These are phyloP conservation scores for Gallinago undulata DNA, from an alignment of 2,113 vertebrate genomes.

Conservation along the genomic window DNA sequence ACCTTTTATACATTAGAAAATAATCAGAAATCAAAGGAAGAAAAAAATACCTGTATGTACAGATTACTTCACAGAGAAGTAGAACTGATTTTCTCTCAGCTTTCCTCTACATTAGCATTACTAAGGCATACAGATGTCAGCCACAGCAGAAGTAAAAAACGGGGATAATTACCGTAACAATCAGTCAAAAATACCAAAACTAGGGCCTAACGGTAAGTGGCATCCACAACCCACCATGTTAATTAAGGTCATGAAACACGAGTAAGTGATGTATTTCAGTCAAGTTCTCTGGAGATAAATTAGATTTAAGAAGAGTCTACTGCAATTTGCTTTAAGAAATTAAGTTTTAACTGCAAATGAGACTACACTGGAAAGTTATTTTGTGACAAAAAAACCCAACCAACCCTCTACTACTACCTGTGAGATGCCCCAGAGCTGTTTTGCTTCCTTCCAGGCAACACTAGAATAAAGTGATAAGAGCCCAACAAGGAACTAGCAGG, in stretches of 20 bases:
- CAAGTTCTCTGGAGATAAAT: background rate
- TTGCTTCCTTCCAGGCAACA: background rate
- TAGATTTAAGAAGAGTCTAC: background rate
- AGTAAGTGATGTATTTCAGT: background rate
- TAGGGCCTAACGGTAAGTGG: background rate
- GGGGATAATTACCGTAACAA: background rate
- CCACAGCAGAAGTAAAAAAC: background rate
- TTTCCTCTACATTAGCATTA: background rate
- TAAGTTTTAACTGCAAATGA: background rate
- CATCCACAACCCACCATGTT: background rate
- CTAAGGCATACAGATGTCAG: background rate
- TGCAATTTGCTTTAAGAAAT: background rate
- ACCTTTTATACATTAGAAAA: background rate
- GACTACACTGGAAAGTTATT: background rate
- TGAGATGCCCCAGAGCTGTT: background rate
- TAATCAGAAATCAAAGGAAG: background rate
- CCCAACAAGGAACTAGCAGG: background rate
- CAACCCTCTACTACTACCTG: background rate
- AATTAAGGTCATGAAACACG: background rate
- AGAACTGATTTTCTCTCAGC: background rate
- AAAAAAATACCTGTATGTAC: background rate
- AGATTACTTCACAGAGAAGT: background rate
- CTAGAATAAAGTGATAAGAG: background rate
- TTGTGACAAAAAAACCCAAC: background rate
- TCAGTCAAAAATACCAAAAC: background rate